Conservation (phyloP, 1,140 invertebrate species). For the Neotoxoptera formosana region DNA sequence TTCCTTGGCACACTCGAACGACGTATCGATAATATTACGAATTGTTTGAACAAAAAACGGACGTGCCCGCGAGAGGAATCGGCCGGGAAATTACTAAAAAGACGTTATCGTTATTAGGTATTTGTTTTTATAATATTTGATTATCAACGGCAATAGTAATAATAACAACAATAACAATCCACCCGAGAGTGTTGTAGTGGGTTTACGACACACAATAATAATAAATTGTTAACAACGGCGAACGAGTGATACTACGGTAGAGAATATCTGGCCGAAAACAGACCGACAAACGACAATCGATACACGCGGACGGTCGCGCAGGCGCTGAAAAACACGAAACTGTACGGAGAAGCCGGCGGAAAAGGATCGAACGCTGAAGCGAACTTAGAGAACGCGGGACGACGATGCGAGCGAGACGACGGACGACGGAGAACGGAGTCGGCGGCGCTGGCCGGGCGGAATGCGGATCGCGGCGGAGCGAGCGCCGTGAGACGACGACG, state of each 20-base stretch:
- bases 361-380: neutral
- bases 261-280: neutral
- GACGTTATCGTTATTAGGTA: neutral
- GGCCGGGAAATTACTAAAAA: neutral
- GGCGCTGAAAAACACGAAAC: neutral
- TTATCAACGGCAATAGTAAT: neutral
- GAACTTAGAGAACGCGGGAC: neutral
- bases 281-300: neutral
- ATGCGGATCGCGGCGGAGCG: neutral
- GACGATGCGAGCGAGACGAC: neutral
- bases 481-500: neutral
- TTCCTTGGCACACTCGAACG: neutral
- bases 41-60: neutral
- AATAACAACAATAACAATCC: neutral
- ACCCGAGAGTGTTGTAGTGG: too few relatives aligned
- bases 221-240: neutral
- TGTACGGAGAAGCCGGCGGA: neutral
- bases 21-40: neutral
- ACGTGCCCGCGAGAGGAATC: neutral
- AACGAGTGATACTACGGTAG: neutral
- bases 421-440: too few relatives aligned
- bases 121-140: neutral
- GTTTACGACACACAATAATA: neutral
- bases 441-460: neutral
- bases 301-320: neutral